phyloP scores from a whole-genome alignment of 1,140 invertebrate species.

The Cylas formicarius region DNA sequence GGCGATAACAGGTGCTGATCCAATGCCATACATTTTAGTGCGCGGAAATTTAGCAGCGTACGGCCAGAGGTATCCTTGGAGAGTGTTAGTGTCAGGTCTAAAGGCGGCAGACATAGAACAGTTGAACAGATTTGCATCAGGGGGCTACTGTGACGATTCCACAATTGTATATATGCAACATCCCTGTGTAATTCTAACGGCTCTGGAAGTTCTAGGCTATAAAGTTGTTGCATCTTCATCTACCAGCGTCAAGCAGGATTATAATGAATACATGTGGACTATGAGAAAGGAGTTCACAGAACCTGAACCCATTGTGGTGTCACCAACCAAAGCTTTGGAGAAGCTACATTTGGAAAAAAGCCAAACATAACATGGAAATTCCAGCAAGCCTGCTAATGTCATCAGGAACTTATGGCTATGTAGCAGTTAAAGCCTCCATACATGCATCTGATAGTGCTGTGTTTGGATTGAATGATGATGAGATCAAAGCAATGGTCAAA shows the following conservation, averaged over 20 bases:
- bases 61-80: conserved; percentile 74
- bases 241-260: conserved; percentile 75
- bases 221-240: conserved; percentile 79
- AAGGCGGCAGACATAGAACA: conserved; percentile 78
- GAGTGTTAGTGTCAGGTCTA: conserved; percentile 73
- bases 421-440: conserved; percentile 69
- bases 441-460: conserved; percentile 63
- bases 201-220: conserved; percentile 77
- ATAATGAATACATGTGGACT: conserved; percentile 87
- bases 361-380: conserved; percentile 35
- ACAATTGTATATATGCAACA: conserved; percentile 79
- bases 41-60: conserved; percentile 78
- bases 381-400: conserved; percentile 38
- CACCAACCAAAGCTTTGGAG: conserved; percentile 19
- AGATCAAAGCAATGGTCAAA: conserved; percentile 57
- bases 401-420: conserved; percentile 55
- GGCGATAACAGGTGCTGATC: too few relatives aligned
- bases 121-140: conserved; percentile 68
- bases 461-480: conserved; percentile 63
- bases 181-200: conserved; percentile 77
- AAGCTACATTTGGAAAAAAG: conserved; percentile 15
- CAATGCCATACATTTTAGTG: conserved; percentile 84
- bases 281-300: conserved; percentile 82
- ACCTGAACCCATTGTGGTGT: conserved; percentile 52
- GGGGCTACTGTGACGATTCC: conserved; percentile 67